A percentile compares a stretch with the other conserved stretches of the same genome.
These are phyloP conservation scores for Imbricaverruca yamaguchii DNA, from an alignment of 2,888 invertebrate genomes.

Conservation along the genomic window DNA sequence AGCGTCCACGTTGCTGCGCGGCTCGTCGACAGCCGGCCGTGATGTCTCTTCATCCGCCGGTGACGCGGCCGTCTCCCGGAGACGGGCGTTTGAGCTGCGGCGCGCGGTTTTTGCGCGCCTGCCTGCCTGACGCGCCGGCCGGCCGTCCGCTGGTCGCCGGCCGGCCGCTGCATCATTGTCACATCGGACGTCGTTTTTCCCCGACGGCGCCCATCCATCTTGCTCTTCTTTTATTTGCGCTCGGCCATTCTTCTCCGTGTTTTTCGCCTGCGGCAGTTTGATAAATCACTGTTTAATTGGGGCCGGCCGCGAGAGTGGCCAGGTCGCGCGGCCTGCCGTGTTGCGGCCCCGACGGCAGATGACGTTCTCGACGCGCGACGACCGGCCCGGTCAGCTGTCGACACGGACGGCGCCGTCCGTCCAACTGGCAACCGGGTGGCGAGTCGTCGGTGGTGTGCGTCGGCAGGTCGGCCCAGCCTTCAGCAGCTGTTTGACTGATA, in stretches of 20 bases:
- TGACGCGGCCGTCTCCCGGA: neutral
- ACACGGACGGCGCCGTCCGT: neutral
- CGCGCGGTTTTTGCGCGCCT: neutral
- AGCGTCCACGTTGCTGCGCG: too few relatives aligned
- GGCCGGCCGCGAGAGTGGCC: neutral
- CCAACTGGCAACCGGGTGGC: too few relatives aligned
- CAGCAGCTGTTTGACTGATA: too few relatives aligned
- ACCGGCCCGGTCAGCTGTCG: neutral
- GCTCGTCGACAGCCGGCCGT: too few relatives aligned
- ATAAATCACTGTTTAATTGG: slow-evolving; percentile 15
- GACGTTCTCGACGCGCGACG: neutral
- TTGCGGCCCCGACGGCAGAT: neutral
- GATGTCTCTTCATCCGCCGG: neutral
- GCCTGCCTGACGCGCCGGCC: neutral
- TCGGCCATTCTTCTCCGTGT: neutral
- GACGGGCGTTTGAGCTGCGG: neutral
- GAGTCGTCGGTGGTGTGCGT: too few relatives aligned
- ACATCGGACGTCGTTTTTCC: neutral
- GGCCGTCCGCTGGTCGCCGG: neutral
- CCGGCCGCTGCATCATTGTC: neutral
- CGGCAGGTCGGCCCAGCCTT: too few relatives aligned
- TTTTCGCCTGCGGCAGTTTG: neutral
- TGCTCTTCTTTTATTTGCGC: slow-evolving; percentile 18
- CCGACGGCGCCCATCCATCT: neutral
- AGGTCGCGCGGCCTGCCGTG: neutral